These are phyloP conservation scores for Porites cylindrica DNA, from an alignment of 92 coral and sea anemone species.

Conservation along the genomic window DNA sequence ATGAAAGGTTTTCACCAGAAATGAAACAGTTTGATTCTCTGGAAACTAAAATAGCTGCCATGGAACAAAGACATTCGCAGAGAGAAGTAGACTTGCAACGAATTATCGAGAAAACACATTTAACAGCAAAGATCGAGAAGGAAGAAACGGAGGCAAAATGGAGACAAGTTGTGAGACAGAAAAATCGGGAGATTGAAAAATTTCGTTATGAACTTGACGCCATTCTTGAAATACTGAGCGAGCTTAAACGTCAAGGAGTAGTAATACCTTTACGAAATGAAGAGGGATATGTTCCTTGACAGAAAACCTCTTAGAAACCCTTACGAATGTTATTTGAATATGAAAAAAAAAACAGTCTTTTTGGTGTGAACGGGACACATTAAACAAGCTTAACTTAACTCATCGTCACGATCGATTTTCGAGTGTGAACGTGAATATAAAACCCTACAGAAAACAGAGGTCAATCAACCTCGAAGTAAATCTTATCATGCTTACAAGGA, in stretches of 20 bases:
- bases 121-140: slow-evolving; percentile 88
- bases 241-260: slow-evolving; percentile 91
- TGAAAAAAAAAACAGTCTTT: too few species aligned
- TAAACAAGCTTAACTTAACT: too few species aligned
- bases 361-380: too few species aligned
- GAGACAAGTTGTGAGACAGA: slow-evolving; percentile 80
- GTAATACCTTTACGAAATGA: slow-evolving; percentile 71
- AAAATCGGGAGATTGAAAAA: slow-evolving; percentile 93
- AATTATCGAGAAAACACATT: slow-evolving; percentile 80
- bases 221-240: slow-evolving; percentile 88
- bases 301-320: background rate
- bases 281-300: slow-evolving; percentile 35
- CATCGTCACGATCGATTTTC: too few species aligned
- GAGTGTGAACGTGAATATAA: too few species aligned
- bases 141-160: slow-evolving; percentile 85
- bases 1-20: slow-evolving; percentile 88
- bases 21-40: slow-evolving; percentile 94
- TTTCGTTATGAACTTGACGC: slow-evolving; percentile 92
- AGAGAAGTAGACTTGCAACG: slow-evolving; percentile 88
- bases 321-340: too few species aligned
- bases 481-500: too few species aligned
- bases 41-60: slow-evolving; percentile 84
- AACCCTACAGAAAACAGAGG: too few species aligned
- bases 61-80: slow-evolving; percentile 85
- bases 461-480: too few species aligned